A percentile compares a stretch with the other conserved stretches of the same genome.
phyloP scores from a whole-genome alignment of 2,888 invertebrate genomes.

The Acutogordius australiensis region DNA sequence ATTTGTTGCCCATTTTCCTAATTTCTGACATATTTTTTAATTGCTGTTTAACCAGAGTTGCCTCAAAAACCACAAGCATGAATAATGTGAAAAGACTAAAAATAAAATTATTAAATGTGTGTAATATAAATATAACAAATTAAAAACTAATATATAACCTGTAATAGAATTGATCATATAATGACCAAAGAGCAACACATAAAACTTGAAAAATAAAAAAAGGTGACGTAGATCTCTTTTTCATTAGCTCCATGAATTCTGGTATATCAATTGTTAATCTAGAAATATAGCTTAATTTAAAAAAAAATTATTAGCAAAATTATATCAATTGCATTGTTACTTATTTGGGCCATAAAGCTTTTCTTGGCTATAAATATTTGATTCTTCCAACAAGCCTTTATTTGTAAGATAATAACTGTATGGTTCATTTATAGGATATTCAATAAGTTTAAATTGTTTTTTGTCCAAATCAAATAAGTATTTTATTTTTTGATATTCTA shows the following conservation, averaged over 20 bases:
- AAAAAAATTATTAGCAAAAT: neutral
- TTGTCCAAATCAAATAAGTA: neutral
- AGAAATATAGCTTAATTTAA: neutral
- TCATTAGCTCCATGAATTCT: constrained; percentile 76
- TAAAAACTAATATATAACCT: neutral
- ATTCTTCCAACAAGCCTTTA: neutral
- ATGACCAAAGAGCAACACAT: constrained; percentile 10
- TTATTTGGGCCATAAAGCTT: neutral
- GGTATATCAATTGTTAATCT: constrained; percentile 34
- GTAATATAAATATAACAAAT: neutral
- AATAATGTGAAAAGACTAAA: constrained; percentile 61
- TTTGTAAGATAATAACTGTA: neutral
- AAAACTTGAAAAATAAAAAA: constrained; percentile 80
- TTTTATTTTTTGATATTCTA: constrained; percentile 1
- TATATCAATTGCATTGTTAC: neutral
- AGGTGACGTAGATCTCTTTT: constrained; percentile 86
- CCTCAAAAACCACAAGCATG: constrained; percentile 84
- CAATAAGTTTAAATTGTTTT: neutral
- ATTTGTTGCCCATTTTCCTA: constrained; percentile 92
- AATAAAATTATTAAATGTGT: too few relatives aligned
- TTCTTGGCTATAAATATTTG: neutral
- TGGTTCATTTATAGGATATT: neutral
- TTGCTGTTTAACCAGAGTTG: constrained; percentile 88
- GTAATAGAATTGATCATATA: constrained; percentile 12
- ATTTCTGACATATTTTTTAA: constrained; percentile 91